Conservation (phyloP, 2,113 vertebrate genomes). For the Proterorhinus semilunaris region DNA sequence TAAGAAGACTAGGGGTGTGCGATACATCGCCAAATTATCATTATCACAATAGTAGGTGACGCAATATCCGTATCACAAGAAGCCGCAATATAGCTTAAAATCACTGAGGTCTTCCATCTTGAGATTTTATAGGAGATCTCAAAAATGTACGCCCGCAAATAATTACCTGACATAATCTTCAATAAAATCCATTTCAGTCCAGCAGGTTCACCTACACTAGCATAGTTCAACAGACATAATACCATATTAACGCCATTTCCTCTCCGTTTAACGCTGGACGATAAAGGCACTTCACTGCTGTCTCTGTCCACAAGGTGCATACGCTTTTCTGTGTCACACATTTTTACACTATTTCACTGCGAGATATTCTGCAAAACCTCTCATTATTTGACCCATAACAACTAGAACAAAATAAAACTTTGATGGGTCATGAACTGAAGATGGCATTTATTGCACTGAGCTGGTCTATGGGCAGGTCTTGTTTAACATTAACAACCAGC, state of each 20-base stretch:
- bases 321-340: slow-evolving; percentile 8
- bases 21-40: too few relatives aligned
- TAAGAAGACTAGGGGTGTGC: neutral
- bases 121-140: neutral
- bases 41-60: too few relatives aligned
- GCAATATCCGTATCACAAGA: too few relatives aligned
- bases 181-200: slow-evolving; percentile 71
- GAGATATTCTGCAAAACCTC: slow-evolving; percentile 55
- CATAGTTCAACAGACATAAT: slow-evolving; percentile 21
- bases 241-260: slow-evolving; percentile 16
- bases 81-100: neutral
- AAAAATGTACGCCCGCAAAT: slow-evolving; percentile 18
- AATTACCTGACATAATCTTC: slow-evolving; percentile 27
- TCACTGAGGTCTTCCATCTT: too few relatives aligned
- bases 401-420: neutral
- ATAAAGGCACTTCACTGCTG: slow-evolving; percentile 75
- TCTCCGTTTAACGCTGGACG: slow-evolving; percentile 46
- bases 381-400: slow-evolving; percentile 15
- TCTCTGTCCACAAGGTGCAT: slow-evolving; percentile 59
- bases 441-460: slow-evolving; percentile 62
- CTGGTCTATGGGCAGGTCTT: slow-evolving; percentile 37
- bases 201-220: slow-evolving; percentile 63
- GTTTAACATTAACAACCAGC: slow-evolving; percentile 19
- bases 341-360: slow-evolving; percentile 30
- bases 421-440: slow-evolving; percentile 30